Conservation (phyloP, 1,140 invertebrate species). For the Drosophila lacertosa region DNA sequence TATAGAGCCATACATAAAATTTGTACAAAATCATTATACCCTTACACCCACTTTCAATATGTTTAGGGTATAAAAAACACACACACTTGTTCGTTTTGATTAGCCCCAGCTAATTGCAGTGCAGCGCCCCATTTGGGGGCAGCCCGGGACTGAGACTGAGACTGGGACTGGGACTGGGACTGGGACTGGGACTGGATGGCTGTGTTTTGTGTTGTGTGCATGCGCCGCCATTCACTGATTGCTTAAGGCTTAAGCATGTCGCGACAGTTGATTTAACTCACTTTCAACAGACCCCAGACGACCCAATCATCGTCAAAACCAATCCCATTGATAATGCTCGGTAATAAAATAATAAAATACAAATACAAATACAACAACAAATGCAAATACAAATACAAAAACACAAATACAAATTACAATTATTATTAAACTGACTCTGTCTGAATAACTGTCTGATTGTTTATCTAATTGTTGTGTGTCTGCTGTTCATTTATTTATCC, state of each 20-base stretch:
- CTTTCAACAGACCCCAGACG: slow-evolving; percentile 29
- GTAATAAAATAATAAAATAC: slow-evolving; percentile 72
- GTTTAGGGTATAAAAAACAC: no score
- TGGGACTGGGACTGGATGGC: no score
- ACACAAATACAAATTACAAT: slow-evolving; percentile 72
- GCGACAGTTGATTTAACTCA: slow-evolving; percentile 40
- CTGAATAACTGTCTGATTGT: slow-evolving; percentile 9
- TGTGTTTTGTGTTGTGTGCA: not conserved
- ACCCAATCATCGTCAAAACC: slow-evolving; percentile 4
- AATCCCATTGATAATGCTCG: slow-evolving; percentile 40
- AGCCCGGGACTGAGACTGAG: no score
- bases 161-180: no score
- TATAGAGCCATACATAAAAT: no score
- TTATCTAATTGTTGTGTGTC: slow-evolving; percentile 23
- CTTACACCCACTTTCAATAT: not conserved
- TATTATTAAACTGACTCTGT: slow-evolving; percentile 34
- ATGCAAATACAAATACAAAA: slow-evolving; percentile 13
- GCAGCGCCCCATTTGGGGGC: not conserved
- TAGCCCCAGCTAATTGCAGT: slow-evolving; percentile 34
- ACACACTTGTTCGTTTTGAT: slow-evolving; percentile 14
- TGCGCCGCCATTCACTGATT: slow-evolving; percentile 28
- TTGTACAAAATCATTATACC: no score
- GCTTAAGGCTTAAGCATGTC: slow-evolving; percentile 34
- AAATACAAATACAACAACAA: slow-evolving; percentile 24
- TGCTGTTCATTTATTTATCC: slow-evolving; percentile 23